Evolutionary conservation across 2,888 invertebrate species (phyloP), one percentile per base, ranked within the genome.

Genomic region (Heteromyza rotundicornis): DNA sequence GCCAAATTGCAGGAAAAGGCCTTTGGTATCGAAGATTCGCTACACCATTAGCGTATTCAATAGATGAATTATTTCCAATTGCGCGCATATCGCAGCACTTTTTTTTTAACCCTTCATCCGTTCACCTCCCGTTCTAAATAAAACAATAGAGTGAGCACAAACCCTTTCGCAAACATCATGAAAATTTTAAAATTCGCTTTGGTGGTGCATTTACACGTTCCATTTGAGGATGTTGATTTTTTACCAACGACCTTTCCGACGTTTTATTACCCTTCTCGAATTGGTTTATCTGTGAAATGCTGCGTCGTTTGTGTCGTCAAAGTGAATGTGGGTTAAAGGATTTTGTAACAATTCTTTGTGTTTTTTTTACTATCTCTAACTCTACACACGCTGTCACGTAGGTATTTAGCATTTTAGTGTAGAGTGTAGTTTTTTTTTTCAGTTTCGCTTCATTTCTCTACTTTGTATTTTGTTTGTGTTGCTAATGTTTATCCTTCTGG

Each of bases 221-320:
- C 64, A 61, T 65, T 66, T 63, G 24, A 52, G 52, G 27, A 32
- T 22, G 52, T 52, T 47, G 47, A 19, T 63, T 54, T 69, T 54
- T 63, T n/a, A 19, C 7, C 40, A 20, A 23, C 72, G 72, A 76
- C 77, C 74, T 75, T 75, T 75, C 76, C n/a, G 68, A 69, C 73
- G 65, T 76, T 80, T 79, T 80, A 80, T 79, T 80, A 73, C 78
- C 79, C 79, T 76, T 70, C 77, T 78, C 79, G 79, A 80, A 80
- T 79, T 76, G 77, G 78, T 79, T 80, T 80, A 80, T 80, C 78
- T 80, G 76, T 78, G 73, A 76, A 80, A 80, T 79, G 76, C 68
- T 66, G 70, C 67, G 69, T 44, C 40, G n/a, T 67, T 64, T 52
- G 36, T 2, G 16, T 63, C 47, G 59, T 40, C 32, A 60, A 67